Evolutionary conservation across 2,113 vertebrate genomes (phyloP), one percentile per base, ranked within the genome.

Genomic region (Pedionomus torquatus): DNA sequence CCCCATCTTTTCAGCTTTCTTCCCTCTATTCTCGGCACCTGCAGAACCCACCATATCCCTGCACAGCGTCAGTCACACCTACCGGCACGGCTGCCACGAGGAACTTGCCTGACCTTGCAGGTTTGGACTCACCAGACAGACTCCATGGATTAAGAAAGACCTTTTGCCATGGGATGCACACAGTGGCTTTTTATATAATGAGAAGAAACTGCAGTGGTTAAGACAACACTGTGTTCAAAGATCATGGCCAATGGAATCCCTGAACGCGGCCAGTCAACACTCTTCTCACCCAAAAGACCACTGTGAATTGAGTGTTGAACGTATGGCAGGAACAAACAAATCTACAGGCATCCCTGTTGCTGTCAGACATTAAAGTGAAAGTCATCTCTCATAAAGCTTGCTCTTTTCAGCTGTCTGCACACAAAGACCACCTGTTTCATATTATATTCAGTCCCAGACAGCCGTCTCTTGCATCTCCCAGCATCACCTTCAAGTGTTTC

Each of bases 191-290:
- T 58, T 7, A 8, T 2, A 6, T 5, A 80, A 31, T 24, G 30
- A 39, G 37, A 57, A 49, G 2, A 51, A 61, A 31, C 1, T 1
- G 26, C 3, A 10, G 30, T 65, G 49, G n/a, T 41, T 1, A 44
- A 70, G 48, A 41, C 25, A 57, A 43, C 1, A 4, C 41, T 17
- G 25, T 3, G 24, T 43, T 58, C 43, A 14, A 23, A 54, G 44
- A 31, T 66, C 43, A 39, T 0, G 13, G 23, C 43, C 44, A 70
- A 41, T 14, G 64, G 24, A 85, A 25, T 6, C 37, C 18, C 30
- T 14, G 48, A n/a, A 16, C 16, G 63, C 28, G 66, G 46, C 33
- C 63, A 72, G 46, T 17, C 51, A 37, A 2, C 25, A 23, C 37
- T 0, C 8, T 35, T 83, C 63, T 79, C 2, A 1, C 44, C 55